phyloP scores from a whole-genome alignment of 2,888 invertebrate genomes.

The Pristionchus japonicus region DNA sequence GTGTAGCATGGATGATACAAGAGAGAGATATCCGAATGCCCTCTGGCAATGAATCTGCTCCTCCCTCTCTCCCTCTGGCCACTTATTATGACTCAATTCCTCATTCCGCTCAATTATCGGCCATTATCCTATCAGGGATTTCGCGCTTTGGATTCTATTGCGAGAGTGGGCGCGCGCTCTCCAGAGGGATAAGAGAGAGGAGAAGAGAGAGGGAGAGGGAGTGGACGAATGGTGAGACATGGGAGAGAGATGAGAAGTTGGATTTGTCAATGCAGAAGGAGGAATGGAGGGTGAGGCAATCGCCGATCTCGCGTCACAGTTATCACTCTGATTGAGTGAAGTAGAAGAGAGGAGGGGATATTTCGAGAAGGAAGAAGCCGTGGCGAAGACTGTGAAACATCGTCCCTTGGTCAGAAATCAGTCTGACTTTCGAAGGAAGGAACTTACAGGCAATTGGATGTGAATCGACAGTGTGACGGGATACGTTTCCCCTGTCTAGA shows the following conservation, averaged over 20 bases:
- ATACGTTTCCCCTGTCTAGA: not conserved
- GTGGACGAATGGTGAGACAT: too few relatives aligned
- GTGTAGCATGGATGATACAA: not conserved
- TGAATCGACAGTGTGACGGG: not conserved
- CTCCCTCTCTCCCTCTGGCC: not conserved
- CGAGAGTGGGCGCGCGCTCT: not conserved
- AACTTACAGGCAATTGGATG: not conserved
- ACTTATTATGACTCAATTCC: slow-evolving; percentile 6
- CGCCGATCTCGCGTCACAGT: not conserved
- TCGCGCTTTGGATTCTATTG: not conserved
- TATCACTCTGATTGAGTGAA: not conserved
- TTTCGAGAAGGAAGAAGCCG: not conserved
- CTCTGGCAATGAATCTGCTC: not conserved
- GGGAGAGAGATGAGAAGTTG: not conserved
- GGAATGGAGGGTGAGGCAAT: not conserved
- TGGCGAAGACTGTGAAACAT: not conserved
- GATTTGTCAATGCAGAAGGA: not conserved
- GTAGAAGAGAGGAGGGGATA: not conserved
- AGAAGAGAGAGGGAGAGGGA: not conserved
- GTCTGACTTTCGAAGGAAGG: not conserved
- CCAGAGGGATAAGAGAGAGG: not conserved
- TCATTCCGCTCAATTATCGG: not conserved
- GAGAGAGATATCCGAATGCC: not conserved
- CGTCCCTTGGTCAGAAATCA: not conserved
- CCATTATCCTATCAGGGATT: slow-evolving; percentile 9